Conservation (phyloP, 2,888 invertebrate species). For the Automeris io region DNA sequence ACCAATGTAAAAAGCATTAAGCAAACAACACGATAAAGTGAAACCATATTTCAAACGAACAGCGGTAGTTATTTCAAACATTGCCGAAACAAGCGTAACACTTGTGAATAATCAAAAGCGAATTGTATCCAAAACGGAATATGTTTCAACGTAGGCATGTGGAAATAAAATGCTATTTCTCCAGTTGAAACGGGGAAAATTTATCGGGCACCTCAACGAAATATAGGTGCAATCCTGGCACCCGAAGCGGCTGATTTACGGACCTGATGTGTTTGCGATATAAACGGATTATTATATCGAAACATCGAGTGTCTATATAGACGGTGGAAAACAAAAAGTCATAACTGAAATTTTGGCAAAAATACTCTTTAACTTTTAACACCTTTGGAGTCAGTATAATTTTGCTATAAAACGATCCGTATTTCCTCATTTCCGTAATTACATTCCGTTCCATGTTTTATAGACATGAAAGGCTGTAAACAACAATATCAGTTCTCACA, state of each 20-base stretch:
- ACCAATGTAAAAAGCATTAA: not conserved
- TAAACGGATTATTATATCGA: conserved; percentile 45
- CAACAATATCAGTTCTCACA: too few relatives aligned
- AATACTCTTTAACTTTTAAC: too few relatives aligned
- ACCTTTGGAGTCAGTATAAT: too few relatives aligned
- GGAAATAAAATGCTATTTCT: conserved; percentile 59
- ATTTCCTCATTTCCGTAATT: too few relatives aligned
- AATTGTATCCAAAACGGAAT: conserved; percentile 29
- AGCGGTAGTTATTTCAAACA: not conserved
- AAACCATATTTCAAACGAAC: conserved; percentile 19
- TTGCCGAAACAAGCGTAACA: conserved; percentile 24
- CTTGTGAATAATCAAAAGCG: conserved; percentile 37
- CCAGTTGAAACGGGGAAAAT: conserved; percentile 47
- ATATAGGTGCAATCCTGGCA: conserved; percentile 53
- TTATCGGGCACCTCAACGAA: conserved; percentile 54
- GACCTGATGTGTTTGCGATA: conserved; percentile 42
- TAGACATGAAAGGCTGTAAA: too few relatives aligned
- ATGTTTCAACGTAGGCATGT: conserved; percentile 27
- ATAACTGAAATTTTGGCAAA: too few relatives aligned
- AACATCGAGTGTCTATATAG: conserved; percentile 18
- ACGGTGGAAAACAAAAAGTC: too few relatives aligned
- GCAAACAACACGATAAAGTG: conserved; percentile 16
- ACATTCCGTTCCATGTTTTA: too few relatives aligned
- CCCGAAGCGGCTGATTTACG: conserved; percentile 49
- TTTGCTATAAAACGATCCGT: too few relatives aligned